Conservation (phyloP, 2,888 invertebrate genomes). For the Apamea anceps region DNA sequence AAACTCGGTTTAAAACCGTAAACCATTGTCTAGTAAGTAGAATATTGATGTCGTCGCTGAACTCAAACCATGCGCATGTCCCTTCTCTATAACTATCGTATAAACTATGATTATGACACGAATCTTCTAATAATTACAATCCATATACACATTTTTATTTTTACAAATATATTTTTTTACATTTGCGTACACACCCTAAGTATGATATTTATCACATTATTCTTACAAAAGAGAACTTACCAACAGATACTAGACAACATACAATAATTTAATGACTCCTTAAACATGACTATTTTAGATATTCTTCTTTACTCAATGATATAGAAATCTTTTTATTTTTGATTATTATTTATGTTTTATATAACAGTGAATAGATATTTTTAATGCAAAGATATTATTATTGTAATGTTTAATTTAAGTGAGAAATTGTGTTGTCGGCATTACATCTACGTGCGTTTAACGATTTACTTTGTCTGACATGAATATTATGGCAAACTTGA, state of each 20-base stretch:
- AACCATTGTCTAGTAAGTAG: neutral
- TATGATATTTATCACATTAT: slow-evolving; percentile 84
- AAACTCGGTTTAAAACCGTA: neutral
- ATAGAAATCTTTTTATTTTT: slow-evolving; percentile 60
- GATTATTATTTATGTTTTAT: slow-evolving; percentile 56
- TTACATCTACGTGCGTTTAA: slow-evolving; percentile 12
- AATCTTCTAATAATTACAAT: slow-evolving; percentile 78
- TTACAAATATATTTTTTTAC: slow-evolving; percentile 73
- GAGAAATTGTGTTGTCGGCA: slow-evolving; percentile 6
- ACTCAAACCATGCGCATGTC: slow-evolving; percentile 55
- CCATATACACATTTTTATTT: slow-evolving; percentile 76
- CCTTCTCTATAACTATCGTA: slow-evolving; percentile 53
- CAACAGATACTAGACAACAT: slow-evolving; percentile 81
- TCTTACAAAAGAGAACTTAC: slow-evolving; percentile 75
- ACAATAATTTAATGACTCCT: slow-evolving; percentile 87
- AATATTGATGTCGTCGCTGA: slow-evolving; percentile 19
- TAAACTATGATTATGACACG: slow-evolving; percentile 79
- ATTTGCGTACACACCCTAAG: slow-evolving; percentile 78
- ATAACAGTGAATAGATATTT: slow-evolving; percentile 60
- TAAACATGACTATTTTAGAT: slow-evolving; percentile 78
- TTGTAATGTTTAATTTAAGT: slow-evolving; percentile 6
- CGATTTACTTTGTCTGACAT: neutral
- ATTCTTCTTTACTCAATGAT: slow-evolving; percentile 57
- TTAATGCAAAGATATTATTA: slow-evolving; percentile 25
- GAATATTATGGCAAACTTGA: neutral